Evolutionary conservation across 35 echinoderm and acorn worm genomes (phyloP).

Genomic region (Ptychodera flava): DNA sequence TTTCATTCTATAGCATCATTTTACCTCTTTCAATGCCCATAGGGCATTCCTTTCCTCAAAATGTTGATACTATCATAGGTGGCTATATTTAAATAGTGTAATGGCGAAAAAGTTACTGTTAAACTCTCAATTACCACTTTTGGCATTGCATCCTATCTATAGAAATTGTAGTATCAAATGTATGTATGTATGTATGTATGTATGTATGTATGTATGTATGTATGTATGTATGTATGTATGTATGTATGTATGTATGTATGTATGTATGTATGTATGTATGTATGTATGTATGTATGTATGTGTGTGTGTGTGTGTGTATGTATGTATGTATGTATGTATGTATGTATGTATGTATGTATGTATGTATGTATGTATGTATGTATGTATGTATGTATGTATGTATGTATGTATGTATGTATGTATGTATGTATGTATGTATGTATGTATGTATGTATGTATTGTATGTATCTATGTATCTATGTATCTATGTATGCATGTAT

Average conservation of each 20-base stretch:
- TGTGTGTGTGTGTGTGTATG: background rate
- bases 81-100: too few relatives aligned
- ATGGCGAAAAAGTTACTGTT: too few relatives aligned
- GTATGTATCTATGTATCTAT: background rate
- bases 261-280: background rate
- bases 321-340: background rate
- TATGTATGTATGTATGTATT: background rate
- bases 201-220: background rate
- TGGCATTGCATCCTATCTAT: too few relatives aligned
- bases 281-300: background rate
- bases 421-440: slow-evolving; percentile 2
- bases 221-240: background rate
- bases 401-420: slow-evolving; percentile 2
- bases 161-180: background rate
- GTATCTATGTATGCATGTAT: background rate
- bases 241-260: background rate
- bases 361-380: background rate
- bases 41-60: too few relatives aligned
- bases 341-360: background rate
- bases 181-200: slow-evolving; percentile 2
- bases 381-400: background rate
- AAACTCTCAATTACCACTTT: too few relatives aligned
- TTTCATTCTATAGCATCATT: too few relatives aligned
- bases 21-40: too few relatives aligned
- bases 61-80: too few relatives aligned